phyloP scores from a whole-genome alignment of 2,113 vertebrate species.

The Serinus canaria region DNA sequence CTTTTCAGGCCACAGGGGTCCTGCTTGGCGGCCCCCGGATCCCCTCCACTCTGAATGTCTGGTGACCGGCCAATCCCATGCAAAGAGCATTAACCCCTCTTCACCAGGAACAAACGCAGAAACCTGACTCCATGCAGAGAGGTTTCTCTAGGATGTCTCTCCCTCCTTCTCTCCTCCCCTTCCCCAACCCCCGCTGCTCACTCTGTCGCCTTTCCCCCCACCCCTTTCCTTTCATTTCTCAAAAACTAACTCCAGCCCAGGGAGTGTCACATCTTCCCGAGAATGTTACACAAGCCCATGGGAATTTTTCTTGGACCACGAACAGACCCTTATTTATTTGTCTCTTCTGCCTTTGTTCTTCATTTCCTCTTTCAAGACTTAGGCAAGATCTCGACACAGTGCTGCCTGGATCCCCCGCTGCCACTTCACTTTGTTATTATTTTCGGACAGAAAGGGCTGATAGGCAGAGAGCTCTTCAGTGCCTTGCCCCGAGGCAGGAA shows the following conservation, averaged over 20 bases:
- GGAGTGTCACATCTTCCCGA: not conserved
- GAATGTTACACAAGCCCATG: not conserved
- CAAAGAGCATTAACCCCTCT: constrained; percentile 48
- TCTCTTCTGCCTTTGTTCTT: constrained; percentile 63
- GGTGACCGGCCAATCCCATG: constrained; percentile 59
- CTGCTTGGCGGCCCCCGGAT: constrained; percentile 36
- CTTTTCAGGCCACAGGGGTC: constrained; percentile 67
- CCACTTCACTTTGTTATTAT: constrained; percentile 21
- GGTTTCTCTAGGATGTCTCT: constrained; percentile 6
- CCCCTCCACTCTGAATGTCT: constrained; percentile 49
- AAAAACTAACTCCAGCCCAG: constrained; percentile 9
- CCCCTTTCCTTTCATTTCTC: not conserved
- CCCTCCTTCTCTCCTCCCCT: not conserved
- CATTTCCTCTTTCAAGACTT: constrained; percentile 61
- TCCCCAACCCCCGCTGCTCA: not conserved
- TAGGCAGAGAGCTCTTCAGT: not conserved
- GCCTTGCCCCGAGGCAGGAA: not conserved
- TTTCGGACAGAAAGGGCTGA: constrained; percentile 8
- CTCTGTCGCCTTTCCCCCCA: not conserved
- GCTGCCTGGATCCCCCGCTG: constrained; percentile 10
- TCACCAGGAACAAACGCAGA: not conserved
- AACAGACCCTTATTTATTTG: constrained; percentile 65
- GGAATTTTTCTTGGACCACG: constrained; percentile 47
- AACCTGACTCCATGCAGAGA: constrained; percentile 48
- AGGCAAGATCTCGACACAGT: constrained; percentile 23